Evolutionary conservation across 2,888 invertebrate genomes (phyloP).

Genomic region (Seladonia tumulorum): DNA sequence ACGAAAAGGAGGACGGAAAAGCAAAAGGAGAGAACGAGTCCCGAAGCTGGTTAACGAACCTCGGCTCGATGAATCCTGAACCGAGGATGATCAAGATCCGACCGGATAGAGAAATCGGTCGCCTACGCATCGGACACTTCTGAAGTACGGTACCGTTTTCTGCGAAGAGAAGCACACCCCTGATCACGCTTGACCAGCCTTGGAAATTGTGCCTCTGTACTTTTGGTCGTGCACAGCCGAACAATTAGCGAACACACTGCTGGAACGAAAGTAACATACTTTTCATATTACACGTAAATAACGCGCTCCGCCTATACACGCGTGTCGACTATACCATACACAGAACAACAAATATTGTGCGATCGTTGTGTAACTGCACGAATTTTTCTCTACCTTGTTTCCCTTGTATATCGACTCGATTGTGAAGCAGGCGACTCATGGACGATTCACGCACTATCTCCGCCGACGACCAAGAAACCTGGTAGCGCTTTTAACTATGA

Average conservation of each 20-base stretch:
- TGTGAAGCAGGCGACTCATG: slow-evolving; percentile 54
- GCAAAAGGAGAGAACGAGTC: slow-evolving; percentile 47
- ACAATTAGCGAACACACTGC: slow-evolving; percentile 36
- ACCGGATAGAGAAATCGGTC: slow-evolving; percentile 35
- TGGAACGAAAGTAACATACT: slow-evolving; percentile 59
- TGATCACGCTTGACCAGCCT: slow-evolving; percentile 31
- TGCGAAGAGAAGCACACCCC: slow-evolving; percentile 31
- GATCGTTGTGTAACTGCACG: slow-evolving; percentile 63
- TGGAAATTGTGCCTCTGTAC: slow-evolving; percentile 42
- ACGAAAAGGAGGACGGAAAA: not conserved
- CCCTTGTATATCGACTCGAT: slow-evolving; percentile 45
- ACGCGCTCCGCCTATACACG: slow-evolving; percentile 43
- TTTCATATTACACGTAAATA: slow-evolving; percentile 56
- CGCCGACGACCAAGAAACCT: slow-evolving; percentile 60
- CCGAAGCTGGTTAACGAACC: slow-evolving; percentile 22
- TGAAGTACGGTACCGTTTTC: slow-evolving; percentile 29
- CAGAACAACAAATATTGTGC: slow-evolving; percentile 30
- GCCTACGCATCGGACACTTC: slow-evolving; percentile 25
- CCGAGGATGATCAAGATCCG: slow-evolving; percentile 38
- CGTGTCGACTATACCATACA: slow-evolving; percentile 26
- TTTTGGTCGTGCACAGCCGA: slow-evolving; percentile 58
- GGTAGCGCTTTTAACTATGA: slow-evolving; percentile 36
- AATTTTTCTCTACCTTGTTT: slow-evolving; percentile 45
- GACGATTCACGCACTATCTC: slow-evolving; percentile 47
- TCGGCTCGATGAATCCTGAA: slow-evolving; percentile 33